phyloP scores from a whole-genome alignment of 2,888 invertebrate species.

The Blastobasis adustella region DNA sequence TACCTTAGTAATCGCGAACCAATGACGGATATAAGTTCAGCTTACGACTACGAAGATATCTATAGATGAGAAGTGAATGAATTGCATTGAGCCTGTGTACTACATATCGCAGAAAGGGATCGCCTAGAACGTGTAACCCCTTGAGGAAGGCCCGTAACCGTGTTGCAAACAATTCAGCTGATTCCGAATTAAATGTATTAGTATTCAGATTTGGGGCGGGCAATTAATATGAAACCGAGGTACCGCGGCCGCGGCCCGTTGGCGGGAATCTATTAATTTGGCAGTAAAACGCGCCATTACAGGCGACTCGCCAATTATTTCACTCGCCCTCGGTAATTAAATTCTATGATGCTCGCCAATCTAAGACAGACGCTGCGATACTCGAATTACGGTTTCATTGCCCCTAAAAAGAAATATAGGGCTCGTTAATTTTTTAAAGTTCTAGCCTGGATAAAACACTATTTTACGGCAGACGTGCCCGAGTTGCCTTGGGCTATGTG shows the following conservation, averaged over 20 bases:
- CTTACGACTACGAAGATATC: too few species aligned
- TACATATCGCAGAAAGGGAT: too few species aligned
- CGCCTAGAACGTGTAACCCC: too few species aligned
- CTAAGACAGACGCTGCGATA: slow-evolving; percentile 67
- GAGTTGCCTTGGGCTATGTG: too few species aligned
- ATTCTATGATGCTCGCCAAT: slow-evolving; percentile 66
- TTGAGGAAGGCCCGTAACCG: too few species aligned
- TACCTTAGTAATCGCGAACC: too few species aligned
- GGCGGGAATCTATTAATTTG: slow-evolving; percentile 67
- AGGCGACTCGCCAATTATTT: slow-evolving; percentile 66
- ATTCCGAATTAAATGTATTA: slow-evolving; percentile 24
- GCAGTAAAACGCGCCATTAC: slow-evolving; percentile 60
- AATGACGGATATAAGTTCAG: too few species aligned
- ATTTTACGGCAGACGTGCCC: too few species aligned
- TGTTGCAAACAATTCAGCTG: too few species aligned
- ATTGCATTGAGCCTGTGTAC: too few species aligned
- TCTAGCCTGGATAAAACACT: slow-evolving; percentile 1
- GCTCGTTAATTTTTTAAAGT: slow-evolving; percentile 33
- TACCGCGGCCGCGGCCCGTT: slow-evolving; percentile 35
- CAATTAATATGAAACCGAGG: slow-evolving; percentile 56
- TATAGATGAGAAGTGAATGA: too few species aligned
- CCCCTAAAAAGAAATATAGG: slow-evolving; percentile 50
- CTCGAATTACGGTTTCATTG: slow-evolving; percentile 63
- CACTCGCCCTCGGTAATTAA: slow-evolving; percentile 65
- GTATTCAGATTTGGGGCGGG: slow-evolving; percentile 42